Evolutionary conservation across 1,140 invertebrate species (phyloP), one percentile per base, ranked within the genome.

Genomic region (Piezodorus guildinii): DNA sequence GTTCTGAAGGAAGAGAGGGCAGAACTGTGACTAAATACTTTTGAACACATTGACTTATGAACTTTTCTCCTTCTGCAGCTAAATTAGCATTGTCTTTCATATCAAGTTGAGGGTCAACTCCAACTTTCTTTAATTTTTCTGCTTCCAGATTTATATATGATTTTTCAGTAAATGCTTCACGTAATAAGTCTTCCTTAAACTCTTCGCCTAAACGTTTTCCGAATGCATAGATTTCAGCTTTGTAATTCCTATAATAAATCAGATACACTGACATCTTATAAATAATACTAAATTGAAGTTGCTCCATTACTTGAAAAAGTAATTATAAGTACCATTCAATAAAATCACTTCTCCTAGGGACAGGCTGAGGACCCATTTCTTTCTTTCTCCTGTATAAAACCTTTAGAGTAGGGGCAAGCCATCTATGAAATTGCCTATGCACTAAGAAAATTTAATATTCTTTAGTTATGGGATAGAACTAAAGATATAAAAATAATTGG

Each of bases 151-250:
- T 75, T n/a, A 91, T 77, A 73, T 90, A 95, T 0, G 89, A 89
- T 62, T 81, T 78, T 68, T 93, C 82, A 34, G 83, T 89, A 54
- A 97, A 87, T 16, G 91, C 90, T 72, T 79, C 79, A 62, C 84
- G 78, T 25, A 97, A 72, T 19, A 87, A 73, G 52, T 81, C 74
- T 0, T 77, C 72, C 65, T 90, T 77, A 71, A 96, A 91, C 10
- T 87, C 78, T 78, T 96, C 94, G n/a, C 85, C 83, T 14, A 96
- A 75, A 49, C 94, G 78, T 69, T 85, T 83, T 27, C 85, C 85
- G 78, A 96, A 96, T 5, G 91, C 88, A 79, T 79, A 95, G 17
- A 96, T 64, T 77, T 97, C 94, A 0, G 90, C 82, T 67, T 87
- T 80, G 73, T 91, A 86, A 73, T 96, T 96, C 93, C 69, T 70